These are phyloP conservation scores for Brachyopa scutellaris DNA, from an alignment of 2,888 invertebrate genomes.

Conservation along the genomic window DNA sequence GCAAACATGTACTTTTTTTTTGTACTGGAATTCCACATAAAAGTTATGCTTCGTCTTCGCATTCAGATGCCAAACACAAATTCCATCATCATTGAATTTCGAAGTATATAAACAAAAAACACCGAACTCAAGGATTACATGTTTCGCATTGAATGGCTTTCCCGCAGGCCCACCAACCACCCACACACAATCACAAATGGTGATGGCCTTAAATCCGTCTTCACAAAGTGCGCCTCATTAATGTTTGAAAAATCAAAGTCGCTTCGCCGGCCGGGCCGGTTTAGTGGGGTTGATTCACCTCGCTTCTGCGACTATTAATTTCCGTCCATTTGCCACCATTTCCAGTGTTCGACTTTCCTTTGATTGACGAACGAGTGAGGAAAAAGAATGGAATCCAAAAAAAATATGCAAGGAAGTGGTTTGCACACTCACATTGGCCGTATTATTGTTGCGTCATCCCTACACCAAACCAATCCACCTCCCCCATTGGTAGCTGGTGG, in stretches of 20 bases:
- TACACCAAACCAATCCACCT: no score
- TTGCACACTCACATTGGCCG: slow-evolving; percentile 54
- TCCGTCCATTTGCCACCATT: slow-evolving; percentile 56
- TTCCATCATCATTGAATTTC: neutral
- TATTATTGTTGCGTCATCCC: slow-evolving; percentile 50
- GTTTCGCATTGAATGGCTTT: slow-evolving; percentile 30
- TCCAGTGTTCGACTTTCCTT: slow-evolving; percentile 65
- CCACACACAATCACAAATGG: slow-evolving; percentile 37
- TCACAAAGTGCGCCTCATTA: slow-evolving; percentile 67
- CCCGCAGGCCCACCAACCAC: neutral
- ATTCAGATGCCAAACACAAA: slow-evolving; percentile 23
- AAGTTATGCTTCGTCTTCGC: slow-evolving; percentile 7
- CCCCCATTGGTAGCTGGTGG: neutral
- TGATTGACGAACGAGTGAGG: slow-evolving; percentile 60
- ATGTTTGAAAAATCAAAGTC: slow-evolving; percentile 59
- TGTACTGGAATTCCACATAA: slow-evolving; percentile 15
- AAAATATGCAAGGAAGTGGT: slow-evolving; percentile 36
- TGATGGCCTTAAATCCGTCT: slow-evolving; percentile 64
- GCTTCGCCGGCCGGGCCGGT: neutral
- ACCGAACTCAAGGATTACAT: slow-evolving; percentile 49
- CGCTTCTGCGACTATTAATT: slow-evolving; percentile 44
- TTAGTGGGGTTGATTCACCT: neutral
- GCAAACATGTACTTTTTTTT: no score
- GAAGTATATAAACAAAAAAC: no score
- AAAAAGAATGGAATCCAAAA: slow-evolving; percentile 1